Base-by-base conservation (phyloP, 2,113 vertebrate species). In the Psephotus haematonotus region DNA sequence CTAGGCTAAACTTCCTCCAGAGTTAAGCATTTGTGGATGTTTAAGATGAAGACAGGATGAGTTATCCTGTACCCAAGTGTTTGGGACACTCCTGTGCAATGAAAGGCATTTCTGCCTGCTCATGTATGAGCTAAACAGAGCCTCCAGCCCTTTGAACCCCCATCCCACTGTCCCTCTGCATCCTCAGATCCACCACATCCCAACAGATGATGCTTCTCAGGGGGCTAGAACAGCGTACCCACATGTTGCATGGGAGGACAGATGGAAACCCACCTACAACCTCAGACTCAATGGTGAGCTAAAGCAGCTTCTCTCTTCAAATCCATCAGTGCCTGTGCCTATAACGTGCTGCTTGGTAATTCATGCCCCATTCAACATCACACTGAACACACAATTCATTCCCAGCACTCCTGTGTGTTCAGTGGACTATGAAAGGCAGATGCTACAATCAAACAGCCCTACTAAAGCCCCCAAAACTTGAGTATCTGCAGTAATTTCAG, bases 321-420 rank as follows among this genome's bases (percentile, higher is more conserved):
- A 57, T 4, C 47, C 50, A 5, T 46, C 49, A 43, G 4, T 52
- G 35, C 33, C 33, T 80, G 43, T 1, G 16, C 7, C 49, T 33
- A 7, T 18, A 4, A 44, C 0, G 12, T 24, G 72, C 64, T 84
- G 16, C 59, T 79, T 47, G 70, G 50, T n/a, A 52, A 24, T 46
- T 63, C 3, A 5, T 37, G 57, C 50, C 64, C 78, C 3, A 5
- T 46, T 17, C 27, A 4, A 39, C 43, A 9, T 37, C 71, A 6
- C 0, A 1, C 43, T 64, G 71, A 2, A 5, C 67, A 4, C 24
- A 10, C 1, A 0, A 70, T 12, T n/a, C 10, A 3, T 33, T 43
- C 17, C 44, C 4, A 6, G 27, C 53, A 22, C 44, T 55, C 18
- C 55, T 10, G 17, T 24, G 59, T 7, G 75, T 74, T 82, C 14